Evolutionary conservation across 2,113 vertebrate species (phyloP).

Genomic region (Rousettus leschenaultii): DNA sequence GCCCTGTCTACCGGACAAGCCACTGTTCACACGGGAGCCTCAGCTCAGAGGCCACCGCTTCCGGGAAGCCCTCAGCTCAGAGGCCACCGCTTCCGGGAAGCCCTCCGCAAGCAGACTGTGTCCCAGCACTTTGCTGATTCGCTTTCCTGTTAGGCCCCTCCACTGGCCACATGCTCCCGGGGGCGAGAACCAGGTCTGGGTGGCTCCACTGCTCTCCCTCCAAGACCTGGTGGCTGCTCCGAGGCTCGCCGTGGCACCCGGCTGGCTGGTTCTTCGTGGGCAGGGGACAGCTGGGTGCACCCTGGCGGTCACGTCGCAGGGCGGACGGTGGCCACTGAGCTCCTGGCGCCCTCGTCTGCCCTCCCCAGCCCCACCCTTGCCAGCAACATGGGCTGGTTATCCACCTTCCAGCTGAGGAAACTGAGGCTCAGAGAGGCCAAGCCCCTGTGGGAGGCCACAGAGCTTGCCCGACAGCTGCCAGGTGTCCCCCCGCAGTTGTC

Average conservation of each 20-base stretch:
- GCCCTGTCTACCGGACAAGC: not conserved
- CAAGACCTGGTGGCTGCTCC: not conserved
- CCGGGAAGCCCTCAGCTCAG: not conserved
- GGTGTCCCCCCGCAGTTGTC: fast-evolving
- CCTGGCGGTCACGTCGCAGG: not conserved
- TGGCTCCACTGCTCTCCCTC: fast-evolving
- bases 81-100: not conserved
- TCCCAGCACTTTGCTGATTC: not conserved
- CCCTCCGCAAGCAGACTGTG: not conserved
- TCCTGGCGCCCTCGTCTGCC: fast-evolving
- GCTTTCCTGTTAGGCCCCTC: not conserved
- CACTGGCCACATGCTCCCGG: not conserved
- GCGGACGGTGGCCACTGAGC: fast-evolving
- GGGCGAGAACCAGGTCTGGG: not conserved
- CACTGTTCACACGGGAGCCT: not conserved
- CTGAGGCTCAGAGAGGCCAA: not conserved
- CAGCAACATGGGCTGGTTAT: not conserved
- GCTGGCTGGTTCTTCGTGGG: not conserved
- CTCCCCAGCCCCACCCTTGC: not conserved
- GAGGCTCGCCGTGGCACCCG: not conserved
- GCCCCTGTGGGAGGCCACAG: fast-evolving
- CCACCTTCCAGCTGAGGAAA: not conserved
- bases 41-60: not conserved
- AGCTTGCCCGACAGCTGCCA: not conserved
- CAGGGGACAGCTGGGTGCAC: not conserved